Base-by-base conservation (phyloP, 2,113 vertebrate species). In the Fregata magnificens region DNA sequence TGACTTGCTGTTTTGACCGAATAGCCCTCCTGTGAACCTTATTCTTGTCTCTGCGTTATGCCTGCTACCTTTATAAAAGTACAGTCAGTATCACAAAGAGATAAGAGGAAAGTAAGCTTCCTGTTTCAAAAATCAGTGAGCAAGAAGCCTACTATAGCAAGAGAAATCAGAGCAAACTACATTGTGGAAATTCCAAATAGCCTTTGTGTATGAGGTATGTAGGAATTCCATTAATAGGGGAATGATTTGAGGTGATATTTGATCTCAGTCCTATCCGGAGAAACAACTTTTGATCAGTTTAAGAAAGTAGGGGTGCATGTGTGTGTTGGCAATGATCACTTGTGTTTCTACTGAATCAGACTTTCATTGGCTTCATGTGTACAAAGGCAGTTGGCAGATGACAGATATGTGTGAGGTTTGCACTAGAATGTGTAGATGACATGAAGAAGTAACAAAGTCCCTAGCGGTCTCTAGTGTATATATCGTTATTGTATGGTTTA, bases 1-100 rank as follows among this genome's bases (percentile, higher is more conserved):
- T n/a, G 89, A 94, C 92, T 95, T 17, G 88, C 88, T 95, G 45
- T 88, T 92, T 65, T 86, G 93, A 76, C 81, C 5, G 1, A 95
- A 65, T 5, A 85, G 66, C 73, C 34, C 53, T 82, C 65, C 73
- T 77, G 70, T 82, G 86, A 95, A 87, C 84, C 42, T 58, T 9
- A 8, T 89, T 80, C 66, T 90, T 61, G 40, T 36, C 59, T 69
- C 89, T 86, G 70, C 36, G 15, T 66, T 82, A 42, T 55, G 26
- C n/a, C 66, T 85, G 58, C 16, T 89, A 21, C 66, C 59, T 80
- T 42, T 26, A 78, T 49, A 44, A 86, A 88, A n/a, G 52, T 21
- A 24, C 78, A 95, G 61, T 67, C 70, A n/a, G 36, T 56, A 38
- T 69, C 82, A 87, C 77, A 95, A 95, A 80, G 93, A 42, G 88